These are phyloP conservation scores for Porites evermanni DNA, from an alignment of 92 coral and sea anemone species.

Conservation along the genomic window DNA sequence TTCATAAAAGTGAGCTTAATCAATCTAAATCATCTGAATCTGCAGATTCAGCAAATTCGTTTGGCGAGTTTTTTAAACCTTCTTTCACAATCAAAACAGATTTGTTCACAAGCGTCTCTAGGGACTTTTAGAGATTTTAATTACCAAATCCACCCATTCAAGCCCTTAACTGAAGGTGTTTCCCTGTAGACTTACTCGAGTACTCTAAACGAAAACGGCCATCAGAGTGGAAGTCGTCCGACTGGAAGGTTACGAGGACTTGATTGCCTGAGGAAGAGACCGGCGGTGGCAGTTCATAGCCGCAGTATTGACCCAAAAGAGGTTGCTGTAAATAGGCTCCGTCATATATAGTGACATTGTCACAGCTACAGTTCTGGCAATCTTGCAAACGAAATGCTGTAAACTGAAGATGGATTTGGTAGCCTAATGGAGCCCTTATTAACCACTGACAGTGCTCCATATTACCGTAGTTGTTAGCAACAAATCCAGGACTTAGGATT, in stretches of 20 bases:
- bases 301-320: slow-evolving; percentile 4
- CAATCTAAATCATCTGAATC: too few relatives aligned
- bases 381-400: not conserved
- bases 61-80: too few relatives aligned
- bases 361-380: not conserved
- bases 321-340: not conserved
- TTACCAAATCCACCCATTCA: too few relatives aligned
- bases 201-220: not conserved
- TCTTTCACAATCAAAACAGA: too few relatives aligned
- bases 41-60: too few relatives aligned
- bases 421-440: not conserved
- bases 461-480: not conserved
- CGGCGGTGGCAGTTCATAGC: not conserved
- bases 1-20: too few relatives aligned
- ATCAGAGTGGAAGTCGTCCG: not conserved
- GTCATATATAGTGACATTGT: not conserved
- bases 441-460: not conserved
- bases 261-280: not conserved
- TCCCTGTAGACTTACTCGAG: not conserved
- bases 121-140: too few relatives aligned
- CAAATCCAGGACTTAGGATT: not conserved
- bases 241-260: not conserved
- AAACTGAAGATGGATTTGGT: not conserved
- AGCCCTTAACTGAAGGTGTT: too few relatives aligned
- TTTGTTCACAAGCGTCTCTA: too few relatives aligned